Evolutionary conservation across 2,888 invertebrate genomes (phyloP), one percentile per base, ranked within the genome.

Genomic region (Anthophora plumipes): DNA sequence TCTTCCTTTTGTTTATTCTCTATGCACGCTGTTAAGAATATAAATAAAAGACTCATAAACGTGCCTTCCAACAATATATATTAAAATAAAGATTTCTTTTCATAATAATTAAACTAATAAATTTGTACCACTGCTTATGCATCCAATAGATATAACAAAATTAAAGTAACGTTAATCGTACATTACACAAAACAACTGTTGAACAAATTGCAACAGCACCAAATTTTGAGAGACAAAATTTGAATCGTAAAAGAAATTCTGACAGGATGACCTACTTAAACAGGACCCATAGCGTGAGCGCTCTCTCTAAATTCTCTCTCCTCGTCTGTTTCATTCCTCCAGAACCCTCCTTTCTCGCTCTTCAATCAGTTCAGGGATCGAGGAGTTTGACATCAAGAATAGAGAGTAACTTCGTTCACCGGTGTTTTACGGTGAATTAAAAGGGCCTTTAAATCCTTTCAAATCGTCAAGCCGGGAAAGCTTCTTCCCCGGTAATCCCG

Each of bases 391-490:
- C 77, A 68, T 68, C 48, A 68, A 55, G 63, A 69, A 64, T 55
- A 31, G 25, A 12, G 17, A 64, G 69, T 64, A 69, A 78, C 79
- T 69, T 78, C 78, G 57, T 43, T 48, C 46, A 9, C n/a, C 54
- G 60, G 43, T 78, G 78, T 69, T 78, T 78, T 78, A 78, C 79
- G 59, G 59, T 41, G 69, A 78, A 78, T 78, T 78, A 69, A 78
- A 69, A 77, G 67, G 37, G 67, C 78, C 67, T 77, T 77, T 77
- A 77, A 77, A 78, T 78, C 64, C 69, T 78, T 59, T 78, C 79
- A 20, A 69, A 78, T 69, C 69, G 79, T 64, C 69, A 25, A 52
- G 52, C 63, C 39, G 37, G 25, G 20, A 48, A 39, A 64, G 59
- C 63, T 64, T 52, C 52, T 22, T 31, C 46, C 43, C 50, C 20